Base-by-base conservation (phyloP, 2,888 invertebrate species). In the Drosophila emarginata region DNA sequence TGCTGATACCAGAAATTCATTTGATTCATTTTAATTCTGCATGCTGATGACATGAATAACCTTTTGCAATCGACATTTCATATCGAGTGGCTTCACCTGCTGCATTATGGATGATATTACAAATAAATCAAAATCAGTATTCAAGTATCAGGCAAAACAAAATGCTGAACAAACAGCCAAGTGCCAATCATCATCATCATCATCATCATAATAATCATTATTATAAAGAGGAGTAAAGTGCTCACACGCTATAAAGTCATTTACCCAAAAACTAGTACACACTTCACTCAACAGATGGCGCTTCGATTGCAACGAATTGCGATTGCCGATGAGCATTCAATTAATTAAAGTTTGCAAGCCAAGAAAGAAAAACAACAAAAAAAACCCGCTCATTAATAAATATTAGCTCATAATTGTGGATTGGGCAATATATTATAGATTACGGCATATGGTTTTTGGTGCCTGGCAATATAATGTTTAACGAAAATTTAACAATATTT, bases 371-470 rank as follows among this genome's bases (percentile, higher is more conserved):
- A 21, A 40, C 36, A 21, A 57, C 28, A 56, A 59, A 68, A 69
- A 64, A 65, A 37, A 56, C 40, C 52, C 32, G 39, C 83, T 77
- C 74, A 82, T 85, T 83, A 83, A 85, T 83, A 79, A 76, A 76
- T 81, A 81, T 87, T 77, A 83, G 82, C 77, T 85, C 77, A 80
- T 81, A 84, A 87, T 87, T 78, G 70, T 65, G 56, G 74, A 78
- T 65, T 57, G 57, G 65, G 70, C 59, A 64, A 70, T 64, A 54
- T 45, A 45, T 45, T 45, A 21, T 36, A 54, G 51, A 51, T 68
- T 69, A 79, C 68, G 65, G 66, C 53, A 71, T 50, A 39, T 61
- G 63, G 53, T 50, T n/a, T 67, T 28, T 62, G 74, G 63, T 60
- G 51, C 61, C 63, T 63, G 56, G 39, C 61, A 51, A 79, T n/a